These are phyloP conservation scores for Poeciliopsis paucimaculata DNA, from an alignment of 2,797 vertebrate species.

Conservation along the genomic window DNA sequence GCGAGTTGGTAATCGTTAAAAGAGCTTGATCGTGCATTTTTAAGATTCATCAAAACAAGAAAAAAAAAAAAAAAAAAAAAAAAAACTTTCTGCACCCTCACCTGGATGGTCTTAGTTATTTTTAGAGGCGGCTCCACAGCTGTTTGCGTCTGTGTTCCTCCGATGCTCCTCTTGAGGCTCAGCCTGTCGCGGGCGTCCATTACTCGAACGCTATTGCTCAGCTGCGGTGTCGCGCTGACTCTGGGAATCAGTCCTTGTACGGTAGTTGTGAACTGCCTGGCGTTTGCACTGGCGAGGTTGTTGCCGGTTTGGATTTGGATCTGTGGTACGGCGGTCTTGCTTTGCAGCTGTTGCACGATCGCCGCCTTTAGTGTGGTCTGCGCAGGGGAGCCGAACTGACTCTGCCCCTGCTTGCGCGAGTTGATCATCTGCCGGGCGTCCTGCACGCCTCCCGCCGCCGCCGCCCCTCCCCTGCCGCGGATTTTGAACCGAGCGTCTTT, in stretches of 20 bases:
- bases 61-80: neutral
- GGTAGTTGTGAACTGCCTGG: slow-evolving; percentile 65
- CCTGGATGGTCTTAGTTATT: slow-evolving; percentile 98
- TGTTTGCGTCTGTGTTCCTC: slow-evolving; percentile 74
- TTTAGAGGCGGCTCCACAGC: slow-evolving; percentile 83
- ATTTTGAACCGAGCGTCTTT: slow-evolving; percentile 92
- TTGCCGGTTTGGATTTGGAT: slow-evolving; percentile 76
- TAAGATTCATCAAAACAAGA: neutral
- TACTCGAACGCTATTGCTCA: slow-evolving; percentile 82
- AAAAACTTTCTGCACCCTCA: slow-evolving; percentile 45
- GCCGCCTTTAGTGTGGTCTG: slow-evolving; percentile 48
- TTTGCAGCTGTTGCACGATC: slow-evolving; percentile 58
- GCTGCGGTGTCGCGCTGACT: slow-evolving; percentile 52
- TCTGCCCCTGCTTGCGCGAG: slow-evolving; percentile 88
- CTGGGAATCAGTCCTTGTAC: slow-evolving; percentile 67
- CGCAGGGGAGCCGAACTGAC: slow-evolving; percentile 41
- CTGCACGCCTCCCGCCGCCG: slow-evolving; percentile 73
- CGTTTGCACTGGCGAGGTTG: slow-evolving; percentile 44
- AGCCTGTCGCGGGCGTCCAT: slow-evolving; percentile 93
- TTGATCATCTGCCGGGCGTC: slow-evolving; percentile 96
- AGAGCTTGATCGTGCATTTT: neutral
- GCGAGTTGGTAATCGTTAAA: neutral
- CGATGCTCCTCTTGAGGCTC: slow-evolving; percentile 89
- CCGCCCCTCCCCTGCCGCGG: slow-evolving; percentile 85
- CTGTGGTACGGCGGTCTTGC: slow-evolving; percentile 67